Percentiles rank a stretch among this genome's conserved stretches.
Conservation (phyloP, 2,797 vertebrate species). For the Diplodus puntazzo region DNA sequence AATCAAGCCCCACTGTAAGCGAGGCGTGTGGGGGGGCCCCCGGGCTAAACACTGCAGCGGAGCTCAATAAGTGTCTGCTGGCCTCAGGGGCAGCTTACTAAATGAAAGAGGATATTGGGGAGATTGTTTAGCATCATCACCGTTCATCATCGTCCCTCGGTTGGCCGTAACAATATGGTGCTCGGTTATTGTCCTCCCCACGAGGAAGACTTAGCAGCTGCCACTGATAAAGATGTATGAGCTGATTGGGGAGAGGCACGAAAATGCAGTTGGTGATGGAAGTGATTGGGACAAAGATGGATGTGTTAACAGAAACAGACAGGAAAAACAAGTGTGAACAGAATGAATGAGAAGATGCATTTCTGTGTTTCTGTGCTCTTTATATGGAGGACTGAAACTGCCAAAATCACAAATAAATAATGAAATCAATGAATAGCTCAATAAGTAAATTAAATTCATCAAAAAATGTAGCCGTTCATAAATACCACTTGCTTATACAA, state of each 20-base stretch:
- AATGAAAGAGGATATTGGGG: conserved; percentile 73
- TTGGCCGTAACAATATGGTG: conserved; percentile 44
- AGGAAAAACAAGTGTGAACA: not conserved
- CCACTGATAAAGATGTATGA: conserved; percentile 60
- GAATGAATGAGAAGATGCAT: not conserved
- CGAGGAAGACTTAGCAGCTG: conserved; percentile 64
- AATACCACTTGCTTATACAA: too few species aligned
- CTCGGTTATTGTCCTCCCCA: conserved; percentile 48
- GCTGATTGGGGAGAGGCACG: conserved; percentile 24
- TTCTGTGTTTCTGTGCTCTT: too few species aligned
- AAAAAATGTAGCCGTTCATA: too few species aligned
- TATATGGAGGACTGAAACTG: too few species aligned
- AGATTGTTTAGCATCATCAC: conserved; percentile 66
- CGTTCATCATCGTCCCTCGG: conserved; percentile 54
- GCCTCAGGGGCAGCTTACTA: conserved; percentile 57
- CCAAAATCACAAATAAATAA: too few species aligned
- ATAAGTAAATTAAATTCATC: too few species aligned
- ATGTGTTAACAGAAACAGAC: conserved; percentile 20
- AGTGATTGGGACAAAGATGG: conserved; percentile 19
- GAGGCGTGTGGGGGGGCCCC: not conserved
- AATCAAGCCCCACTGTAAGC: conserved; percentile 50
- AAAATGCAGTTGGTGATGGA: conserved; percentile 18
- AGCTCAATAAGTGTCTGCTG: conserved; percentile 53
- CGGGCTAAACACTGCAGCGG: conserved; percentile 45
- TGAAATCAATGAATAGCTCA: too few species aligned